These are phyloP conservation scores for Tichodroma muraria DNA, from an alignment of 2,113 vertebrate genomes.

Conservation along the genomic window DNA sequence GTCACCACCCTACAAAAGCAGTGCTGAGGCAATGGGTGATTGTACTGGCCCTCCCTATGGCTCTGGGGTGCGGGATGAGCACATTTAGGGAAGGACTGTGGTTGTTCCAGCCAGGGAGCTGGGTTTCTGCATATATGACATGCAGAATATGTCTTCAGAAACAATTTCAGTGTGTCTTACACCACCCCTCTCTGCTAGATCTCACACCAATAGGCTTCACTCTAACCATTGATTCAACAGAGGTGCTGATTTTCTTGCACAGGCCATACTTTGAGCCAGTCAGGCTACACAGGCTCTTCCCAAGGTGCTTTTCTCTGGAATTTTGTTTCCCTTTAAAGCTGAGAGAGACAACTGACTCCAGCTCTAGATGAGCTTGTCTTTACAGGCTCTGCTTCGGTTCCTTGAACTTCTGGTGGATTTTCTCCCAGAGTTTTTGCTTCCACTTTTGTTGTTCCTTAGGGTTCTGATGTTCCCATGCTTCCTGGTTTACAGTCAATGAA, in stretches of 20 bases:
- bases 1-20: not conserved
- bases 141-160: not conserved
- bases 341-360: not conserved
- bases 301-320: not conserved
- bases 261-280: not conserved
- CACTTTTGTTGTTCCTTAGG: not conserved
- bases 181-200: not conserved
- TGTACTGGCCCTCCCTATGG: not conserved
- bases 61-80: not conserved
- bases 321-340: not conserved
- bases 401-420: not conserved
- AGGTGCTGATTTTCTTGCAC: not conserved
- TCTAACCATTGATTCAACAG: not conserved
- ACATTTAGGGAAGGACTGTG: not conserved
- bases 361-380: not conserved
- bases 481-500: not conserved
- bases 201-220: not conserved
- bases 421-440: not conserved
- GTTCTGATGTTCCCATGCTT: not conserved
- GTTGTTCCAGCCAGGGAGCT: not conserved
- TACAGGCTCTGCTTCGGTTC: not conserved
- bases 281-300: not conserved
- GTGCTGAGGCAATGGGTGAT: not conserved
- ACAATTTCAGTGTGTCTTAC: not conserved
- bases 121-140: not conserved